Base-by-base conservation (phyloP, 1,140 invertebrate genomes). In the Artemia franciscana region DNA sequence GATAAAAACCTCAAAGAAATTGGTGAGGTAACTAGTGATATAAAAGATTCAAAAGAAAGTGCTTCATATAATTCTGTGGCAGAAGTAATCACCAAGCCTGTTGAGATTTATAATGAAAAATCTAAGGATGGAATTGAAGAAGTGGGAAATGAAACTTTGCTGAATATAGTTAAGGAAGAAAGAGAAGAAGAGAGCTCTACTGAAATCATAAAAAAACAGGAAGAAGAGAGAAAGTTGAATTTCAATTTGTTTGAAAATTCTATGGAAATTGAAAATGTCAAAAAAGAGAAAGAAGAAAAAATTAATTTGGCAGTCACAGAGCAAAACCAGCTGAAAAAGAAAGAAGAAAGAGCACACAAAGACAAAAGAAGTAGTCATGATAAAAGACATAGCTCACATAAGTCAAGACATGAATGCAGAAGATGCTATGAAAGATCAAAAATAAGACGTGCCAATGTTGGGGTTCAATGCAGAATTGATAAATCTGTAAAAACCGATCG, bases 371-470 rank as follows among this genome's bases (percentile, higher is more conserved):
- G 21, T 51, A 51, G 21, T 51, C 12, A 18, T 51, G 39, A 51
- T 15, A 12, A 51, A 12, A 51, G 21, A 51, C 12, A 18, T 18
- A 51, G 39, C 39, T 51, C 39, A 12, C 39, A 51, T 51, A 51
- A 18, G 39, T 51, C 39, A 2, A 12, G 27, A 24, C 60, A 56
- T 59, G 65, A 69, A 15, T 70, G 69, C 62, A 62, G 65, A 18
- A 65, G 66, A 25, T 70, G 69, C 56, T 65, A 69, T 61, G 66
- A 68, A 56, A 60, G 69, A 21, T 68, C 66, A 26, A 69, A 67
- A 60, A 66, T 80, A 28, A 80, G 80, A 65, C 73, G 77, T 18
- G 75, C 73, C 5, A 81, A 75, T 67, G 76, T 81, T 57, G 81
- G 81, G 23, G 78, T 82, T 23, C 81, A 83, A 66, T 82, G 79